Evolutionary conservation across 2,113 vertebrate genomes (phyloP).

Genomic region (Coptodon bakossiorum): DNA sequence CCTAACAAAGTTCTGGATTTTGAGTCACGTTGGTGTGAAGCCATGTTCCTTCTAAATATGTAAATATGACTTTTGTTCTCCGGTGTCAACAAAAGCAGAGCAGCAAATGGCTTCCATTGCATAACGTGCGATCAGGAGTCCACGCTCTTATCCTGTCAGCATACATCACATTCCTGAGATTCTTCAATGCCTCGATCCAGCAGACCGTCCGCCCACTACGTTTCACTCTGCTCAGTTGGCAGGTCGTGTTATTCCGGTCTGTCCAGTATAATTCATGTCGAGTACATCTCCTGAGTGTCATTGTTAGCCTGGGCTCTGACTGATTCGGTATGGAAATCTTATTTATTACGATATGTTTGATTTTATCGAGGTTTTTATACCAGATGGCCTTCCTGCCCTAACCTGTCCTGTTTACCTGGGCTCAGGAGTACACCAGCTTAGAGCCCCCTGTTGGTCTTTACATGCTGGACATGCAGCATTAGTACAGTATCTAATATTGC

Average conservation of each 20-base stretch:
- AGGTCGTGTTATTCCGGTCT: not conserved
- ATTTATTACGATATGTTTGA: not conserved
- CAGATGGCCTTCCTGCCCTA: not conserved
- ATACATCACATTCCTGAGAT: not conserved
- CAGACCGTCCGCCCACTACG: not conserved
- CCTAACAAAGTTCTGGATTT: not conserved
- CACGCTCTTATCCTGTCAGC: not conserved
- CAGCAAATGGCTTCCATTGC: not conserved
- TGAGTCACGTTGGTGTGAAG: not conserved
- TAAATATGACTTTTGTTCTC: not conserved
- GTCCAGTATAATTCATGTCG: fast-evolving
- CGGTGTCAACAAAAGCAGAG: not conserved
- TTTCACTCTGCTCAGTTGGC: fast-evolving
- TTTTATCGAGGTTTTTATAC: not conserved
- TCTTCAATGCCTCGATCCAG: not conserved
- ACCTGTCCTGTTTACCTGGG: not conserved
- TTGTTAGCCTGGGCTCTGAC: not conserved
- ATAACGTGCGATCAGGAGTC: not conserved
- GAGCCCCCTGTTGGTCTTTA: not conserved
- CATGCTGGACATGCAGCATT: not conserved
- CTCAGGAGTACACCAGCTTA: not conserved
- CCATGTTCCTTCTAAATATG: fast-evolving
- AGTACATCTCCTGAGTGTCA: not conserved
- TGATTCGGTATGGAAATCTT: not conserved
- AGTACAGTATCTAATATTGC: not conserved